A percentile compares a stretch with the other conserved stretches of the same genome.
These are phyloP conservation scores for Sinocyclocheilus maitianheensis DNA, from an alignment of 2,113 vertebrate species.

Conservation along the genomic window DNA sequence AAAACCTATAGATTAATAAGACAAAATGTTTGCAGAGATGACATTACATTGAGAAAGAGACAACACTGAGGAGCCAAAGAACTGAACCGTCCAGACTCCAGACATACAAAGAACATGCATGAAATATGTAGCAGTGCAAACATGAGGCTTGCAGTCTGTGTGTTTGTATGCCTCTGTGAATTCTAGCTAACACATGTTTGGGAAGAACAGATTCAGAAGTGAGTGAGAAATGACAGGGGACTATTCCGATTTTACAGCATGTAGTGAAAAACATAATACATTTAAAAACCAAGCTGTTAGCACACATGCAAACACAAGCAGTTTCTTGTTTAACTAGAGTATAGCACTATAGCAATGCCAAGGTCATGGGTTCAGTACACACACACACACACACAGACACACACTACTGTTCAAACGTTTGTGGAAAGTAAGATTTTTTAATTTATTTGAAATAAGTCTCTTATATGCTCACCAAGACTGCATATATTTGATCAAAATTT, in stretches of 20 bases:
- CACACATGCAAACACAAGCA: background rate
- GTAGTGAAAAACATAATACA: background rate
- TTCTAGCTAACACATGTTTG: background rate
- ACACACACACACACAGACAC: background rate
- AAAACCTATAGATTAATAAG: no score
- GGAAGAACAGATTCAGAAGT: background rate
- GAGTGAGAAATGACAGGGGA: slow-evolving; percentile 4
- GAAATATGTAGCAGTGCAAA: background rate
- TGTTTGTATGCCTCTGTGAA: background rate
- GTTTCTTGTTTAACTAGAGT: no score
- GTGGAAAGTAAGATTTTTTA: no score
- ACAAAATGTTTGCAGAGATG: background rate
- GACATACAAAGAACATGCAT: background rate
- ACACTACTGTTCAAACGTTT: no score
- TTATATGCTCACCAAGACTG: no score
- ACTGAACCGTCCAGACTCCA: background rate
- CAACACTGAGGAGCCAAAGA: background rate
- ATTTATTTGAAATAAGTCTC: no score
- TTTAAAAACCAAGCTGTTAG: background rate
- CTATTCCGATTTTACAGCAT: background rate
- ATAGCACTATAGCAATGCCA: no score
- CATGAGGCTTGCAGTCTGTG: background rate
- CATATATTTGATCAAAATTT: no score
- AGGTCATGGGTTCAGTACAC: no score
- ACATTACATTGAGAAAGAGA: background rate